Conservation (phyloP, 2,113 vertebrate genomes). For the Xenopus borealis region DNA sequence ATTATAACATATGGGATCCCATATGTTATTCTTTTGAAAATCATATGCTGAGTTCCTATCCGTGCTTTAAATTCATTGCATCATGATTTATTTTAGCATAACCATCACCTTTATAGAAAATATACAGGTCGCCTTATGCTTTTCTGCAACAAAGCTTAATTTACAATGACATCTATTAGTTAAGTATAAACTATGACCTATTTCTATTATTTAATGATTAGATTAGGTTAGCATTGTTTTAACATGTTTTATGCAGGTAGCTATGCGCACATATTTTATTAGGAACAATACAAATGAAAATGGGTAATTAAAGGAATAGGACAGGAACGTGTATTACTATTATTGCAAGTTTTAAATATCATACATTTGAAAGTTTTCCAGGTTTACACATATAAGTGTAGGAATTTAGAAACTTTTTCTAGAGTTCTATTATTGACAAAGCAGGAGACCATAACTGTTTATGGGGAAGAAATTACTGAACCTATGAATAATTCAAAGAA, state of each 20-base stretch:
- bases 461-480: not conserved
- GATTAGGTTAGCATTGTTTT: not conserved
- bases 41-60: constrained; percentile 56
- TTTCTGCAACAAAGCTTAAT: constrained; percentile 29
- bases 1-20: constrained; percentile 57
- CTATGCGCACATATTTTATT: too few species aligned
- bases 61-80: constrained; percentile 43
- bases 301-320: too few species aligned
- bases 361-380: too few species aligned
- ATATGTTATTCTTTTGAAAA: constrained; percentile 57
- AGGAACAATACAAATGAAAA: too few species aligned
- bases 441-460: too few species aligned
- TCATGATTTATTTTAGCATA: constrained; percentile 55
- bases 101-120: constrained; percentile 48
- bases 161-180: constrained; percentile 7
- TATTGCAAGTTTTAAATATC: too few species aligned
- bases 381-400: too few species aligned
- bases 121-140: constrained; percentile 26
- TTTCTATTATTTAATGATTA: constrained; percentile 12
- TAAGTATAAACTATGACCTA: constrained; percentile 15
- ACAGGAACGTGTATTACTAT: too few species aligned
- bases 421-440: too few species aligned
- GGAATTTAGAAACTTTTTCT: too few species aligned
- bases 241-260: not conserved
- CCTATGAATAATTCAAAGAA: constrained; percentile 12